A percentile compares a stretch with the other conserved stretches of the same genome.
These are phyloP conservation scores for Oophaga pumilio DNA, from an alignment of 2,113 vertebrate genomes.

Conservation along the genomic window DNA sequence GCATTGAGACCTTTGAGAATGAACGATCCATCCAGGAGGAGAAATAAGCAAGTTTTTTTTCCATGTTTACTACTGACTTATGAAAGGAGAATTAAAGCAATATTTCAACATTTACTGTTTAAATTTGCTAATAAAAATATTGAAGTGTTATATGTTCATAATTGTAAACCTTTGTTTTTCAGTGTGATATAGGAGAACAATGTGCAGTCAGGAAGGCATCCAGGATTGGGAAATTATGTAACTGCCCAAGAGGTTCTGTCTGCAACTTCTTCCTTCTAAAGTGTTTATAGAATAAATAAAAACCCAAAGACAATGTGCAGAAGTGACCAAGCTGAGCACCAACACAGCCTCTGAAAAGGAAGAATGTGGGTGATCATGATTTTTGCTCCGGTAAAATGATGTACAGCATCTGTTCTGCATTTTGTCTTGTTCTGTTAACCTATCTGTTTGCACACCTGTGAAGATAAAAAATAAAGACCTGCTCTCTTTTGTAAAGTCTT, in stretches of 20 bases:
- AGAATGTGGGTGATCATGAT: constrained; percentile 30
- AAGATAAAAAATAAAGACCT: constrained; percentile 65
- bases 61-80: too few relatives aligned
- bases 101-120: background rate
- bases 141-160: background rate
- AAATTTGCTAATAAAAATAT: background rate
- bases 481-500: constrained; percentile 74
- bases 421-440: constrained; percentile 62
- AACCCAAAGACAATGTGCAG: background rate
- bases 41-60: too few relatives aligned
- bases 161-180: constrained; percentile 18
- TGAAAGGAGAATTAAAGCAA: too few relatives aligned
- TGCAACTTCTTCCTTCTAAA: constrained; percentile 80
- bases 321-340: constrained; percentile 13
- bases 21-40: too few relatives aligned
- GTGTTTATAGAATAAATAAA: constrained; percentile 71
- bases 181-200: constrained; percentile 76
- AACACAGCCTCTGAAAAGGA: constrained; percentile 3
- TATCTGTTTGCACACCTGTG: constrained; percentile 49
- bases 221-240: constrained; percentile 76
- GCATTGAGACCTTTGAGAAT: too few relatives aligned
- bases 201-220: constrained; percentile 77
- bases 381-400: constrained; percentile 52
- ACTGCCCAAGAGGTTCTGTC: constrained; percentile 71
- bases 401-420: constrained; percentile 57